phyloP scores from a whole-genome alignment of 1,140 invertebrate genomes.

The Holotrichia oblita region DNA sequence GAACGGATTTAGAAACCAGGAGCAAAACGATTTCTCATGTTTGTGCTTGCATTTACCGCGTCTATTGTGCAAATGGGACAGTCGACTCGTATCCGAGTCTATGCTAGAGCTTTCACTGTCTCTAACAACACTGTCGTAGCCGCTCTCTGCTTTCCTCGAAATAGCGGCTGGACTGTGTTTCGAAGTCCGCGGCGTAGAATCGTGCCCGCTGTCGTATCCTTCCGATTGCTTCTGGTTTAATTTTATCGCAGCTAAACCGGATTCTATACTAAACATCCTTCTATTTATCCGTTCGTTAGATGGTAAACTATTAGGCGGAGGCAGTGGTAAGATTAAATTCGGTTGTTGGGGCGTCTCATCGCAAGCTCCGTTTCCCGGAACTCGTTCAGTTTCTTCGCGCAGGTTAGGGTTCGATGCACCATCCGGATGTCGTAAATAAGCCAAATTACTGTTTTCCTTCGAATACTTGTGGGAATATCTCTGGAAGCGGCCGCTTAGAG shows the following conservation, averaged over 20 bases:
- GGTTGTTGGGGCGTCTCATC: conserved; percentile 11
- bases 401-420: conserved; percentile 92
- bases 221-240: conserved; percentile 66
- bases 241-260: conserved; percentile 66
- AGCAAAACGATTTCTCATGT: conserved; percentile 69
- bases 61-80: conserved; percentile 71
- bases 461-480: conserved; percentile 61
- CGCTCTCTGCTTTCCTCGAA: conserved; percentile 81
- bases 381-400: conserved; percentile 72
- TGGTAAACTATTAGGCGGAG: conserved; percentile 65
- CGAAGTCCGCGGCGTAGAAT: conserved; percentile 79
- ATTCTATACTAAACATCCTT: conserved; percentile 67
- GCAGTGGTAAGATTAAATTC: conserved; percentile 53
- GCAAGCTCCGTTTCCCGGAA: conserved; percentile 74
- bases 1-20: conserved; percentile 73
- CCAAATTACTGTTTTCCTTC: conserved; percentile 68
- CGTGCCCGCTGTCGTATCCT: conserved; percentile 83
- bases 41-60: conserved; percentile 65
- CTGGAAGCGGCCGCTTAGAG: conserved; percentile 56
- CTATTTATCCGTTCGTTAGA: conserved; percentile 65
- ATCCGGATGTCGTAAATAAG: conserved; percentile 84
- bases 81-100: conserved; percentile 77
- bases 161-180: conserved; percentile 79
- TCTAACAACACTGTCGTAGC: conserved; percentile 87
- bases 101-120: conserved; percentile 88